These are phyloP conservation scores for Amphipyra berbera DNA, from an alignment of 2,888 invertebrate species.

Conservation along the genomic window DNA sequence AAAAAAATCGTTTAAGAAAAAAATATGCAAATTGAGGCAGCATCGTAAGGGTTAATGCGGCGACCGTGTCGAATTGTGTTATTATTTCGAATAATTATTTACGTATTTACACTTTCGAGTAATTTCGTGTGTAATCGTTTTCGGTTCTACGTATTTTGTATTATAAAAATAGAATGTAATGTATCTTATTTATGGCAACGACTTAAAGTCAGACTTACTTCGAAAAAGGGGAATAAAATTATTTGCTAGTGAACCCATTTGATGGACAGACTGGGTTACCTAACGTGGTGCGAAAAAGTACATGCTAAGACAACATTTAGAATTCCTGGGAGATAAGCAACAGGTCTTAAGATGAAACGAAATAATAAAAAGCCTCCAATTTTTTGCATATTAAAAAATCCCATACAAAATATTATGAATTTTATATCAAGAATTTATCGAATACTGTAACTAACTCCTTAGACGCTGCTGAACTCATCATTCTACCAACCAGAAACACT, in stretches of 20 bases:
- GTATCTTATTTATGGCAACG: no score
- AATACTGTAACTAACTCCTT: background rate
- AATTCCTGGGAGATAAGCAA: no score
- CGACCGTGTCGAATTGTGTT: constrained; percentile 65
- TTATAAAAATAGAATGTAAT: no score
- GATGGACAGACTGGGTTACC: no score
- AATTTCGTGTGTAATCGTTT: background rate
- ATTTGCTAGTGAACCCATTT: no score
- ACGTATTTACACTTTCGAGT: constrained; percentile 49
- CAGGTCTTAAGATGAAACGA: no score
- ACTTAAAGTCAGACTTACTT: no score
- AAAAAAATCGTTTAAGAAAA: constrained; percentile 75
- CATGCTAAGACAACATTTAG: no score
- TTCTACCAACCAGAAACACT: background rate
- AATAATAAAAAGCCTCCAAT: no score
- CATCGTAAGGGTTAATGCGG: constrained; percentile 67
- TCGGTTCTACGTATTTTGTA: background rate
- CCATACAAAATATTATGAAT: background rate
- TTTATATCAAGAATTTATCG: background rate
- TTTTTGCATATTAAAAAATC: background rate
- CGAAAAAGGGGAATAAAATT: no score
- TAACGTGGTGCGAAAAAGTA: no score
- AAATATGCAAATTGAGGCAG: constrained; percentile 66
- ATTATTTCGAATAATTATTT: constrained; percentile 62
- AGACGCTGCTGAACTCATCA: background rate